phyloP scores from a whole-genome alignment of 2,113 vertebrate species.

The Oreotrochilus melanogaster region DNA sequence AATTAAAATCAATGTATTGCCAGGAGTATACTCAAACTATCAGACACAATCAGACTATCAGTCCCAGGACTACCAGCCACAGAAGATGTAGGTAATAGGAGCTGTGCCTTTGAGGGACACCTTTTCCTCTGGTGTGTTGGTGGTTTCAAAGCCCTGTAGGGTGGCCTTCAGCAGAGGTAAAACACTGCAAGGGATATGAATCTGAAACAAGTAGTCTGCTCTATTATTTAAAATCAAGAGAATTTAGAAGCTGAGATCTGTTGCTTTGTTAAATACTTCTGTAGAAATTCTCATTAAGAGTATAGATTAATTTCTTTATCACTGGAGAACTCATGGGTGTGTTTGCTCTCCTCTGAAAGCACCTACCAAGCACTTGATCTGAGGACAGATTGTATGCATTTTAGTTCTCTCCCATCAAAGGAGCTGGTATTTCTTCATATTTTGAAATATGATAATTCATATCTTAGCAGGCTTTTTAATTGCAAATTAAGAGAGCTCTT shows the following conservation, averaged over 20 bases:
- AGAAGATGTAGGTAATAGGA: neutral
- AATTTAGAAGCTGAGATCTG: neutral
- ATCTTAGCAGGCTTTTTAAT: neutral
- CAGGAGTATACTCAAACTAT: neutral
- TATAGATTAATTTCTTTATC: neutral
- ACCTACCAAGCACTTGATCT: neutral
- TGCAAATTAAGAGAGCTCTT: neutral
- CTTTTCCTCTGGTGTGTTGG: neutral
- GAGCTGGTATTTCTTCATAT: neutral
- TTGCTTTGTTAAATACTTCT: neutral
- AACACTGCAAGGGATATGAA: neutral
- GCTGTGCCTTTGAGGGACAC: neutral
- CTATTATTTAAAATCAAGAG: neutral
- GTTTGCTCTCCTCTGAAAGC: neutral
- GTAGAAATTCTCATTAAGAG: neutral
- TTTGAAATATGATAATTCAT: neutral
- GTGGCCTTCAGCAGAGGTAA: neutral
- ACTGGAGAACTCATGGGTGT: rapidly evolving
- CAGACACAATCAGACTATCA: neutral
- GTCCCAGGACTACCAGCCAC: neutral
- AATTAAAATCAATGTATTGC: neutral
- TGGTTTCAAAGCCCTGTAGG: neutral
- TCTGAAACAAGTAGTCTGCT: neutral
- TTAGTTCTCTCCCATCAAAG: neutral
- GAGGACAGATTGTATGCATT: neutral